phyloP scores from a whole-genome alignment of 2,797 vertebrate genomes.

The Holocentrus rufus region DNA sequence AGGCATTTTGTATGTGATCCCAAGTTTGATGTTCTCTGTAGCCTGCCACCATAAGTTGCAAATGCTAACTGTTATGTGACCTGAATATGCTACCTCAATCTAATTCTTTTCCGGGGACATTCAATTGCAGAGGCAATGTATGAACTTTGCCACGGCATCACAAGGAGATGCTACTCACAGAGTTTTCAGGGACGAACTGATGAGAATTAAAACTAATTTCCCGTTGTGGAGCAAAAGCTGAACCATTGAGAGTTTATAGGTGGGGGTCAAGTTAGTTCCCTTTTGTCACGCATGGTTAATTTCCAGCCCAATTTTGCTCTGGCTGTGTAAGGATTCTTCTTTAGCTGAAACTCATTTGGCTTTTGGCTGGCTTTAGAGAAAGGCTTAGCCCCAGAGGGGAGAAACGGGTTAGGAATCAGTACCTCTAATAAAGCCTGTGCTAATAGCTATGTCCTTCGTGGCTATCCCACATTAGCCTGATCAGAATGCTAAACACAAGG shows the following conservation, averaged over 20 bases:
- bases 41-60: conserved; percentile 2
- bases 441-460: conserved; percentile 55
- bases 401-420: conserved; percentile 40
- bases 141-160: too few species aligned
- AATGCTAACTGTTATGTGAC: conserved; percentile 4
- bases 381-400: conserved; percentile 11
- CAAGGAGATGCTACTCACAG: neutral
- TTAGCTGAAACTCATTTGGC: conserved; percentile 5
- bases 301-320: neutral
- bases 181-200: neutral
- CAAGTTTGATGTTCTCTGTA: conserved; percentile 14
- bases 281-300: neutral
- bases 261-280: neutral
- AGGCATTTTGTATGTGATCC: conserved; percentile 23
- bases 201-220: neutral
- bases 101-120: neutral
- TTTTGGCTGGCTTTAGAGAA: conserved; percentile 33
- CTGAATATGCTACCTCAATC: conserved; percentile 31
- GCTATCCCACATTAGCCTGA: conserved; percentile 56
- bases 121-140: too few species aligned
- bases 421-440: conserved; percentile 42
- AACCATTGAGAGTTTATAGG: neutral
- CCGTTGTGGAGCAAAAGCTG: conserved; percentile 9
- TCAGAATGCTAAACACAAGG: conserved; percentile 73
- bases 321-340: neutral